Conservation (phyloP, 2,113 vertebrate genomes). For the Condylura cristata region DNA sequence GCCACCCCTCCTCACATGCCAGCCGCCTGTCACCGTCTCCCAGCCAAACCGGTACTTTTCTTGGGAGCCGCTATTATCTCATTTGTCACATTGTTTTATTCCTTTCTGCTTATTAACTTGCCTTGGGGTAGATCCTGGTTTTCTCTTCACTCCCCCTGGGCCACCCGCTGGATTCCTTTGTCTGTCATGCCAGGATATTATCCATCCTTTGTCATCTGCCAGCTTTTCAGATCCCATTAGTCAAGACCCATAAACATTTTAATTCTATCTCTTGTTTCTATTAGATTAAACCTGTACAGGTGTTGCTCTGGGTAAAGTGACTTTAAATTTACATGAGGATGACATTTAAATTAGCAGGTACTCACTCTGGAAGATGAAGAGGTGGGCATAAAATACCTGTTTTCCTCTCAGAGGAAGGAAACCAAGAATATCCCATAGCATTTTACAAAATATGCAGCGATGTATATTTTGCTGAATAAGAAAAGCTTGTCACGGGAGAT, state of each 20-base stretch:
- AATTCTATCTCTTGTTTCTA: neutral
- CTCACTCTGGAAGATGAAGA: neutral
- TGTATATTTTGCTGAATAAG: neutral
- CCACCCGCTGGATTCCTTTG: conserved; percentile 18
- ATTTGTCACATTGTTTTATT: neutral
- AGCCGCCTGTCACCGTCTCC: neutral
- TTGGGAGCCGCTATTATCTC: neutral
- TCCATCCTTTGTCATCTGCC: neutral
- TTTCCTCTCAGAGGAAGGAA: neutral
- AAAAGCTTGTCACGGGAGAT: neutral
- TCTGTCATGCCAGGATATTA: neutral
- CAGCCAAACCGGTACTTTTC: neutral
- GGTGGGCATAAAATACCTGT: neutral
- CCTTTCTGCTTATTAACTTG: neutral
- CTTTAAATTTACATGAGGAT: neutral
- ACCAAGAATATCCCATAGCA: neutral
- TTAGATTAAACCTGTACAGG: neutral
- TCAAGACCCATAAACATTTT: neutral
- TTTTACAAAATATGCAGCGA: neutral
- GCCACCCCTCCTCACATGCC: neutral
- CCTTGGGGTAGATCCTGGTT: neutral
- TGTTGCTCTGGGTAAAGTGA: neutral
- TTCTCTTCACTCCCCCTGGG: neutral
- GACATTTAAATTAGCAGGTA: neutral
- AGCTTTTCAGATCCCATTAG: neutral